These are phyloP conservation scores for Erpetoichthys calabaricus DNA, from an alignment of 2,797 vertebrate species.

Conservation along the genomic window DNA sequence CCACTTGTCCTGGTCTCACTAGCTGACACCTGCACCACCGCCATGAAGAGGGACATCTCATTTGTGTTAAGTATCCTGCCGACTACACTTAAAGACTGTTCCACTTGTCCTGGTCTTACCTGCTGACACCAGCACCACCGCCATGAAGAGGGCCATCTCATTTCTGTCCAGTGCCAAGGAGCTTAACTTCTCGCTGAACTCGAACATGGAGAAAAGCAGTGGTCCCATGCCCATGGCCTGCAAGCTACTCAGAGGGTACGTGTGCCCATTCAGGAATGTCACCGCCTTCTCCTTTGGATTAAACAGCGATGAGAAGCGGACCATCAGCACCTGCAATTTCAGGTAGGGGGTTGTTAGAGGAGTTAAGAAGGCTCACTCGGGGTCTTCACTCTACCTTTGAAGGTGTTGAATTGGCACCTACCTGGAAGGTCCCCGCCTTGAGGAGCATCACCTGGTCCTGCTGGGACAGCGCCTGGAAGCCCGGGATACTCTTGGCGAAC, in stretches of 20 bases:
- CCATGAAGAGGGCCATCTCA: conserved; percentile 67
- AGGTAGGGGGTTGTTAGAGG: not conserved
- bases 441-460: conserved; percentile 66
- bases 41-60: conserved; percentile 67
- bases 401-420: conserved; percentile 19
- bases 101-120: conserved; percentile 30
- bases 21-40: conserved; percentile 61
- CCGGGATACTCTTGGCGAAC: conserved; percentile 64
- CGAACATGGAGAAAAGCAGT: conserved; percentile 56
- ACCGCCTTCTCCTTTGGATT: conserved; percentile 46
- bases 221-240: conserved; percentile 50
- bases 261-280: conserved; percentile 58
- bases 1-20: conserved; percentile 30
- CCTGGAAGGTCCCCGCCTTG: conserved; percentile 67
- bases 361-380: not conserved
- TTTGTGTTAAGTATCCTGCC: conserved; percentile 41
- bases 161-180: conserved; percentile 52
- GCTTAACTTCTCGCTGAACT: conserved; percentile 57
- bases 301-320: conserved; percentile 60
- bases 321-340: conserved; percentile 30
- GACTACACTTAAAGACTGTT: no score
- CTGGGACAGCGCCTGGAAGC: conserved; percentile 59
- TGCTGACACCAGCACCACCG: conserved; percentile 62
- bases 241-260: conserved; percentile 44
- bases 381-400: not conserved